Base-by-base conservation (phyloP, 2,888 invertebrate species). In the Entomobrya proxima region DNA sequence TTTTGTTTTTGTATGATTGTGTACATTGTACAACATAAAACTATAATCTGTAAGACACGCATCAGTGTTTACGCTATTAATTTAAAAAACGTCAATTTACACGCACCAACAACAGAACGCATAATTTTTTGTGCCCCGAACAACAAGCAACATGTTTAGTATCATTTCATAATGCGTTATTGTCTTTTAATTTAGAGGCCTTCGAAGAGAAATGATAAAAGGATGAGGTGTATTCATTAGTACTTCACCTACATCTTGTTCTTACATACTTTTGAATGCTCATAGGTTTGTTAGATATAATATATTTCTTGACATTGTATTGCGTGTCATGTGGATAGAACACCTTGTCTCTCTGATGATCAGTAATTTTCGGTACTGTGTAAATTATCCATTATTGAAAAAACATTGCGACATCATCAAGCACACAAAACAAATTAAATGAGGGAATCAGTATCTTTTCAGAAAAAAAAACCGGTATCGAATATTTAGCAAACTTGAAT, bases 171-270 rank as follows among this genome's bases (percentile, higher is more conserved):
- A 55, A 55, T 76, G 37, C 15, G 58, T 67, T 79, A 79, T 67
- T 79, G 52, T 32, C 50, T 79, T 79, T 79, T 79, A 79, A 79
- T 79, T 79, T 79, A 64, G 35, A 67, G 78, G 47, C 78, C 78
- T 79, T 67, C 78, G 47, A 40, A 79, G n/a, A n/a, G n/a, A n/a
- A n/a, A n/a, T n/a, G n/a, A 50, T 64, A 67, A 76, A 24, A 77
- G 61, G 58, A 47, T 30, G 18, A 61, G 32, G 18, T 37, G 18
- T 30, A 61, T 64, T 64, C 40, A 61, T 64, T 79, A 47, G 27
- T n/a, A n/a, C n/a, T 79, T 67, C 15, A 67, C 52, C 32, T 32
- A 50, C 52, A n/a, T 32, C 11, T 52, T 75, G 50, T 69, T n/a
- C n/a, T n/a, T n/a, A n/a, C n/a, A n/a, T n/a, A 58, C 58, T 27